Conservation (phyloP, 1,140 invertebrate genomes). For the Chironomus striatipennis region DNA sequence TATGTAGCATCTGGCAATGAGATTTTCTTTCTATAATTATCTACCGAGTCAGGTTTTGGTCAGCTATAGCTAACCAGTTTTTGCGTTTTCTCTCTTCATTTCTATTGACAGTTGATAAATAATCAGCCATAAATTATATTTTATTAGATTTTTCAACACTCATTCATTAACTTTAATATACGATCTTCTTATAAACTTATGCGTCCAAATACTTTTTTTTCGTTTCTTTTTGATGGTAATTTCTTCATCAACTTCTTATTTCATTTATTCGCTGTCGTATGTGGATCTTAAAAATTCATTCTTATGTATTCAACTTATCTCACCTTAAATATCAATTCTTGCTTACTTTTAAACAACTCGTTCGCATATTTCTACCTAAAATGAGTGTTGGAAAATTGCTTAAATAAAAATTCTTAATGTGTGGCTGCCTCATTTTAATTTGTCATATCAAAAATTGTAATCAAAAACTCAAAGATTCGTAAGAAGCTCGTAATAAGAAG, state of each 20-base stretch:
- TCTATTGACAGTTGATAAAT: constrained; percentile 22
- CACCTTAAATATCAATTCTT: no score
- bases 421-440: no score
- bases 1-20: background rate
- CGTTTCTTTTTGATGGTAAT: background rate
- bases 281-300: no score
- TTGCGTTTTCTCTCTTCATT: background rate
- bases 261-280: no score
- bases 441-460: no score
- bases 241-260: background rate
- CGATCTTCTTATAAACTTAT: background rate
- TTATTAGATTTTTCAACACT: constrained; percentile 19
- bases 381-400: no score
- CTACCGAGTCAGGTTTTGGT: background rate
- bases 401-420: no score
- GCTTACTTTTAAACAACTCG: no score
- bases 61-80: background rate
- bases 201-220: background rate
- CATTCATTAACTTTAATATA: background rate
- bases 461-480: no score
- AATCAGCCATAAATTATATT: constrained; percentile 21
- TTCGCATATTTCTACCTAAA: no score
- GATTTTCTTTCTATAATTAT: background rate
- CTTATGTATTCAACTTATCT: no score
- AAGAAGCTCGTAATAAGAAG: no score